Percentiles rank a stretch among this genome's conserved stretches.
These are phyloP conservation scores for Chrysaora quinquecirrha DNA, from an alignment of 30 jellyfish, hydroid and myxozoan species.

Conservation along the genomic window DNA sequence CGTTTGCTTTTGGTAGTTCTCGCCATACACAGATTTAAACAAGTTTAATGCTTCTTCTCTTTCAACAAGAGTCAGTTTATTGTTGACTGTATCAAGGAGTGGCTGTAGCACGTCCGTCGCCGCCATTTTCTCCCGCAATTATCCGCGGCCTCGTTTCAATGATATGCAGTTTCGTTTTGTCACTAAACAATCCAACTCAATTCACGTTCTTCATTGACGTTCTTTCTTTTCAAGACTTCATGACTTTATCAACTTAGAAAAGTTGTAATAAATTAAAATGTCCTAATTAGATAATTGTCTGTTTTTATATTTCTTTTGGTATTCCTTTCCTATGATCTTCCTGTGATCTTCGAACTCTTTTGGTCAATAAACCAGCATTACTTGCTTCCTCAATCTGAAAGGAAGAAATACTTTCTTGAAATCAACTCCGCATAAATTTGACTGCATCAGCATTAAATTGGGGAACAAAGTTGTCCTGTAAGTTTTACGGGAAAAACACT, in stretches of 20 bases:
- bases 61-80: background rate
- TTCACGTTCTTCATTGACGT: too few species aligned
- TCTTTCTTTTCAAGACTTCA: too few species aligned
- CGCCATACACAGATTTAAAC: background rate
- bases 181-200: too few species aligned
- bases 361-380: constrained; percentile 42
- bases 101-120: constrained; percentile 3
- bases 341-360: constrained; percentile 29
- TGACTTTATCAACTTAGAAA: too few species aligned
- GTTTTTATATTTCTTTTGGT: constrained; percentile 34
- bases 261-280: too few species aligned
- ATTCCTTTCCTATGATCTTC: constrained; percentile 47
- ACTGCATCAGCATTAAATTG: background rate
- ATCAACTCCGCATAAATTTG: background rate
- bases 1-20: background rate
- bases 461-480: background rate
- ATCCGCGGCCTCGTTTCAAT: too few species aligned
- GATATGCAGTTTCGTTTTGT: too few species aligned
- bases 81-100: background rate
- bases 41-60: background rate
- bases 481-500: background rate
- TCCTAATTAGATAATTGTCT: too few species aligned
- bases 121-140: too few species aligned
- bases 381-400: constrained; percentile 69
- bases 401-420: background rate